Percentiles rank a stretch among this genome's conserved stretches.
These are phyloP conservation scores for Ctenomys sociabilis DNA, from an alignment of 2,113 vertebrate species.

Conservation along the genomic window DNA sequence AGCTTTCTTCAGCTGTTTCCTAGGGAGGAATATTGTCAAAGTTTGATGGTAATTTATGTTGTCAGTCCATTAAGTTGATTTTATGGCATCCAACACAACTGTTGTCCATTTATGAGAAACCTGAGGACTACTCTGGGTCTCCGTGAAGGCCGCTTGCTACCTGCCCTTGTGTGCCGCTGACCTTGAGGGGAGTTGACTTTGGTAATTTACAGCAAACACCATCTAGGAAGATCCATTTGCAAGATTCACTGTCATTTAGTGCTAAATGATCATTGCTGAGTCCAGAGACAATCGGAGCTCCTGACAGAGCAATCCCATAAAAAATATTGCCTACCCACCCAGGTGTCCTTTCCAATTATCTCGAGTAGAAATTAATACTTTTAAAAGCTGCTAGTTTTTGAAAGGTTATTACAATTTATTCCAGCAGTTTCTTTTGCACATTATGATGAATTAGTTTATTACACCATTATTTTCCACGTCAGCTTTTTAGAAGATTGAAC, in stretches of 20 bases:
- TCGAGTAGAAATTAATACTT: constrained; percentile 95
- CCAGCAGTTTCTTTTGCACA: constrained; percentile 87
- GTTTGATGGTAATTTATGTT: constrained; percentile 84
- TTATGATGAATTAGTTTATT: constrained; percentile 91
- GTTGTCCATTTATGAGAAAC: constrained; percentile 73
- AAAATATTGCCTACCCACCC: constrained; percentile 90
- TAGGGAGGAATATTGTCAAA: constrained; percentile 74
- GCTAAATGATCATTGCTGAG: constrained; percentile 89
- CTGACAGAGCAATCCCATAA: constrained; percentile 93
- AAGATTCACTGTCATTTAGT: constrained; percentile 94
- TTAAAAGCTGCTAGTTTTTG: constrained; percentile 94
- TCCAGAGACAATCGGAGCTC: constrained; percentile 91
- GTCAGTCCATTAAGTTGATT: constrained; percentile 84
- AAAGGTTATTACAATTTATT: constrained; percentile 93
- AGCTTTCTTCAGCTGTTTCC: constrained; percentile 74
- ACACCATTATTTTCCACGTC: constrained; percentile 88
- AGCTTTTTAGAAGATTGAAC: constrained; percentile 89
- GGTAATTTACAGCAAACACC: constrained; percentile 92
- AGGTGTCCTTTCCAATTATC: constrained; percentile 94
- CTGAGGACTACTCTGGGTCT: constrained; percentile 72
- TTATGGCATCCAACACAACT: constrained; percentile 80
- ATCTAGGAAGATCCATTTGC: constrained; percentile 92
- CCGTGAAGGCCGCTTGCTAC: constrained; percentile 84
- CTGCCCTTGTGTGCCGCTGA: constrained; percentile 87
- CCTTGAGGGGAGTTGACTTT: constrained; percentile 90